phyloP scores from a whole-genome alignment of 2,888 invertebrate species.

The Eupithecia vulgata region DNA sequence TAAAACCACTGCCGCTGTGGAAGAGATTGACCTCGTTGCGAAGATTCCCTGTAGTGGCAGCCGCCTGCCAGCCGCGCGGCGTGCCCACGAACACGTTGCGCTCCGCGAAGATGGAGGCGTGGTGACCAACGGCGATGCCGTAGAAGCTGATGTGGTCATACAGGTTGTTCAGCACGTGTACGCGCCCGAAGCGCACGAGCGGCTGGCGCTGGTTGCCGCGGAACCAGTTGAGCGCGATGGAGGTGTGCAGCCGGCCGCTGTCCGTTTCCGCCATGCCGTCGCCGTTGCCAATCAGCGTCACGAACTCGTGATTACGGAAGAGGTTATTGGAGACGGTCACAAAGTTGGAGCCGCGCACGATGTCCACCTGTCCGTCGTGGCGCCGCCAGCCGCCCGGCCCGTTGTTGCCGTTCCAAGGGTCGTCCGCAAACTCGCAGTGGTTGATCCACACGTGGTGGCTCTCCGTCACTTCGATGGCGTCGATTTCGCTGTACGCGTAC shows the following conservation, averaged over 20 bases:
- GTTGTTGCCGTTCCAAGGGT: conserved; percentile 33
- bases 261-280: conserved; percentile 35
- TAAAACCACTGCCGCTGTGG: neutral
- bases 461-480: conserved; percentile 28
- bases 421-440: conserved; percentile 34
- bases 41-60: neutral
- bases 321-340: conserved; percentile 39
- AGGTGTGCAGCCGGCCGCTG: conserved; percentile 26
- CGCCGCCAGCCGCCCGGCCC: conserved; percentile 28
- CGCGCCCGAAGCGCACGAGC: conserved; percentile 32
- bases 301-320: conserved; percentile 41
- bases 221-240: conserved; percentile 37
- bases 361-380: conserved; percentile 39
- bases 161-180: conserved; percentile 34
- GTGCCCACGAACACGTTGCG: neutral
- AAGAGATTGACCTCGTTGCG: neutral
- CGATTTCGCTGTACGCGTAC: conserved; percentile 32
- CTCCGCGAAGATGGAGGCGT: too few relatives aligned
- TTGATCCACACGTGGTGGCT: conserved; percentile 12
- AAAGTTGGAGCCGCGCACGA: conserved; percentile 37
- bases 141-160: too few relatives aligned
- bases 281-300: conserved; percentile 33
- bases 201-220: conserved; percentile 39
- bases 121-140: too few relatives aligned
- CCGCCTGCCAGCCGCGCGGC: neutral